These are phyloP conservation scores for Grammomys dolichurus DNA, from an alignment of 2,113 vertebrate genomes.

Conservation along the genomic window DNA sequence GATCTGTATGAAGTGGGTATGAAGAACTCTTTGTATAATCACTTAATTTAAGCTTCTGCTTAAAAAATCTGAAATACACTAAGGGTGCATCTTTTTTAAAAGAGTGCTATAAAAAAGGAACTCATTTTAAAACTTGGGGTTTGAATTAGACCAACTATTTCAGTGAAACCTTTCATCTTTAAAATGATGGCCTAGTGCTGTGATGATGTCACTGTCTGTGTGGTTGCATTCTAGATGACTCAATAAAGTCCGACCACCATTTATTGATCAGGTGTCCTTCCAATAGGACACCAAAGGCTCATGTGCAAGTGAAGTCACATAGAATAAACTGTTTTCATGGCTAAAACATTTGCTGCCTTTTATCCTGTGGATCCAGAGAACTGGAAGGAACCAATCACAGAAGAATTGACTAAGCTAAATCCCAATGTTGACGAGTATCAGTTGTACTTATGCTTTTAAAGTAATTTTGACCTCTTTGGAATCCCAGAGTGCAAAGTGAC, in stretches of 20 bases:
- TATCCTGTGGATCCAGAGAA: neutral
- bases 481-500: neutral
- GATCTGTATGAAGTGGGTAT: neutral
- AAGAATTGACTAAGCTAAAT: neutral
- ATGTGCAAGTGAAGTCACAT: neutral
- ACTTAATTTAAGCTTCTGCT: neutral
- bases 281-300: neutral
- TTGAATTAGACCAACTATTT: constrained; percentile 28
- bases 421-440: neutral
- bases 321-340: neutral
- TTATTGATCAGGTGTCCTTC: neutral
- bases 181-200: neutral
- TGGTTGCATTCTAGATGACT: constrained; percentile 1
- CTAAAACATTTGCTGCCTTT: neutral
- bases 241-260: neutral
- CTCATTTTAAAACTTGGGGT: neutral
- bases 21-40: constrained; percentile 41
- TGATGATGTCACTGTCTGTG: neutral
- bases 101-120: constrained; percentile 6
- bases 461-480: constrained; percentile 30
- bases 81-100: neutral
- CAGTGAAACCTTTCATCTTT: neutral
- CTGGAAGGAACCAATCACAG: neutral
- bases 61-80: neutral
- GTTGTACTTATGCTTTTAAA: constrained; percentile 33